Conservation (phyloP, 1,140 invertebrate species). For the Acromyrmex echinatior region DNA sequence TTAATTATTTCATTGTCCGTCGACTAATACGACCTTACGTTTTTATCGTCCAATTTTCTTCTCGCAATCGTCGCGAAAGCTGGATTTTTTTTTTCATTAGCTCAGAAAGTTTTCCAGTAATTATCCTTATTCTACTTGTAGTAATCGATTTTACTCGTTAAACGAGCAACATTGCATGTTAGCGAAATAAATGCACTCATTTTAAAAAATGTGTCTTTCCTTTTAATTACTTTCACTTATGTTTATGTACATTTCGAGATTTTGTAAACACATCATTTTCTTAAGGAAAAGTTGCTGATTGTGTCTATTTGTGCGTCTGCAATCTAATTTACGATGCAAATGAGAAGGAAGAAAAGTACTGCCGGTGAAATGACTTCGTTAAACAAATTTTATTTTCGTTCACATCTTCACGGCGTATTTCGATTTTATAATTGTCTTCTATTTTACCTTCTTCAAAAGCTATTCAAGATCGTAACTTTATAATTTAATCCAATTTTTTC, state of each 20-base stretch:
- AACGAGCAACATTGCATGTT: background rate
- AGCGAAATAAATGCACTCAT: background rate
- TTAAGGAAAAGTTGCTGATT: slow-evolving; percentile 29
- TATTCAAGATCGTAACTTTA: background rate
- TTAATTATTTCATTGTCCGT: slow-evolving; percentile 43
- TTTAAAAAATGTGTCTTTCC: background rate
- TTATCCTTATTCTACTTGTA: background rate
- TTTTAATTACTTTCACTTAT: background rate
- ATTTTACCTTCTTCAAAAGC: background rate
- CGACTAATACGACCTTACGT: background rate
- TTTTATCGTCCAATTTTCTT: slow-evolving; percentile 31
- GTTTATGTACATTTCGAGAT: background rate
- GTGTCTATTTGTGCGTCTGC: background rate
- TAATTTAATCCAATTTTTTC: slow-evolving; percentile 17
- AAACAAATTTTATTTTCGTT: slow-evolving; percentile 42
- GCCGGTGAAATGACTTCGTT: slow-evolving; percentile 30
- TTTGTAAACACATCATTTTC: slow-evolving; percentile 1
- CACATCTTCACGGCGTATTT: slow-evolving; percentile 23
- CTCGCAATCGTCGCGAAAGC: background rate
- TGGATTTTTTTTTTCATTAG: background rate
- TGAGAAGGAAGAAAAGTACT: slow-evolving; percentile 23
- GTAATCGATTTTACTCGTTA: background rate
- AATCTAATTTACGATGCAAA: slow-evolving; percentile 42
- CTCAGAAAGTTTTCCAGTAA: slow-evolving; percentile 1
- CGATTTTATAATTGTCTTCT: slow-evolving; percentile 32